These are phyloP conservation scores for Morpho achilles DNA, from an alignment of 2,888 invertebrate species.

Conservation along the genomic window DNA sequence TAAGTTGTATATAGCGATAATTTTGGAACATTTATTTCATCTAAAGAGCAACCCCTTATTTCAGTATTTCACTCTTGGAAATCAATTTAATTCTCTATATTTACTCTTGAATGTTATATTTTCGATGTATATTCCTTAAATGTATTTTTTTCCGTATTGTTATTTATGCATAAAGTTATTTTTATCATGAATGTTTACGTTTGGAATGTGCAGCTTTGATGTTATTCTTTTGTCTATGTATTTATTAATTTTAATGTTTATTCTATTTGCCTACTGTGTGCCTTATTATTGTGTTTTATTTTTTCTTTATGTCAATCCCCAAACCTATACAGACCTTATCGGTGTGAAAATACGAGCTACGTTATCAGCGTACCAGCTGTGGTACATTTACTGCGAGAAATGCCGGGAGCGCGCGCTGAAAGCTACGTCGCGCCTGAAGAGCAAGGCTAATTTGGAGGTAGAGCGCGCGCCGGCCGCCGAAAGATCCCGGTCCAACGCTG, in stretches of 20 bases:
- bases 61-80: too few species aligned
- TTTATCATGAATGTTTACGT: conserved; percentile 1
- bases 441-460: conserved; percentile 43
- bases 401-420: conserved; percentile 88
- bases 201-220: conserved; percentile 1
- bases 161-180: neutral
- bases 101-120: too few species aligned
- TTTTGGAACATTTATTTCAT: too few species aligned
- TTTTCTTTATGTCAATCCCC: conserved; percentile 12
- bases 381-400: conserved; percentile 95
- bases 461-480: conserved; percentile 33
- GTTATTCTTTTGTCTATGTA: too few species aligned
- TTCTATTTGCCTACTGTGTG: conserved; percentile 1
- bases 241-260: too few species aligned
- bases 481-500: conserved; percentile 40
- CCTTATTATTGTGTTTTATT: conserved; percentile 14
- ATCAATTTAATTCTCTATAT: too few species aligned
- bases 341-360: conserved; percentile 37
- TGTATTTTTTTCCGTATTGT: neutral
- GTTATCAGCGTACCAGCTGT: conserved; percentile 82
- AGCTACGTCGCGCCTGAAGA: conserved; percentile 51
- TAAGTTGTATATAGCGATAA: too few species aligned
- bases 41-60: too few species aligned
- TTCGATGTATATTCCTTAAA: neutral
- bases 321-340: conserved; percentile 29